These are phyloP conservation scores for Laodelphax striatellus DNA, from an alignment of 1,140 invertebrate species.

Conservation along the genomic window DNA sequence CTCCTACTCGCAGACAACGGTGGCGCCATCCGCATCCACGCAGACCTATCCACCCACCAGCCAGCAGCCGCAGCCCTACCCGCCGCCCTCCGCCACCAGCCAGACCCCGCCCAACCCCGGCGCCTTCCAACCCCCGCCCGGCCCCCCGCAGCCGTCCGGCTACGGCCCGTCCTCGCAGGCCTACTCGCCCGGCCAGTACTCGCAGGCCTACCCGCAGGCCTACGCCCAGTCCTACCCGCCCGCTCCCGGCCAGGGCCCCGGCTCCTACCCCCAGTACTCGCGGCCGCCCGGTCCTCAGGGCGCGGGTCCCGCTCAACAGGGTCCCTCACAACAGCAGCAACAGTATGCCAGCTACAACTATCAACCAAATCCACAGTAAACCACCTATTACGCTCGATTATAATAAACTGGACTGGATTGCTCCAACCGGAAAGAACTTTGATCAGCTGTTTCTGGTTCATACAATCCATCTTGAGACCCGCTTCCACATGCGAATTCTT, in stretches of 20 bases:
- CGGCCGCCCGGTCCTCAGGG: conserved; percentile 3
- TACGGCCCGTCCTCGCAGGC: background rate
- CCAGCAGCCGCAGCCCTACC: background rate
- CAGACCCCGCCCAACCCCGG: background rate
- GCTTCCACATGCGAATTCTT: too few relatives aligned
- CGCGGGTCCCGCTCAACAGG: background rate
- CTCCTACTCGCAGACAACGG: conserved; percentile 17
- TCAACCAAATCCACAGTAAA: conserved; percentile 13
- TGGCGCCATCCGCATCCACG: conserved; percentile 18
- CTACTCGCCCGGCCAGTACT: background rate
- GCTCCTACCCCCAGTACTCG: conserved; percentile 3
- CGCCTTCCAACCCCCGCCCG: background rate
- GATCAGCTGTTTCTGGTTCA: too few relatives aligned
- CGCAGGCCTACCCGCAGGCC: conserved; percentile 5
- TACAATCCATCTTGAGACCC: too few relatives aligned
- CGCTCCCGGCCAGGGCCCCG: conserved; percentile 4
- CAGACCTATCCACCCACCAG: conserved; percentile 15
- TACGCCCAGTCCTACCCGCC: conserved; percentile 9
- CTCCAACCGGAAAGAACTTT: too few relatives aligned
- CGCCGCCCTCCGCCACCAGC: conserved; percentile 4
- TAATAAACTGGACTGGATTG: too few relatives aligned
- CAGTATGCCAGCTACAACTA: conserved; percentile 13
- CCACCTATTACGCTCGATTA: background rate
- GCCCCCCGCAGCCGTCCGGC: background rate
- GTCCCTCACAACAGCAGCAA: background rate